Base-by-base conservation (phyloP, 2,797 vertebrate genomes). In the Liasis olivaceus region DNA sequence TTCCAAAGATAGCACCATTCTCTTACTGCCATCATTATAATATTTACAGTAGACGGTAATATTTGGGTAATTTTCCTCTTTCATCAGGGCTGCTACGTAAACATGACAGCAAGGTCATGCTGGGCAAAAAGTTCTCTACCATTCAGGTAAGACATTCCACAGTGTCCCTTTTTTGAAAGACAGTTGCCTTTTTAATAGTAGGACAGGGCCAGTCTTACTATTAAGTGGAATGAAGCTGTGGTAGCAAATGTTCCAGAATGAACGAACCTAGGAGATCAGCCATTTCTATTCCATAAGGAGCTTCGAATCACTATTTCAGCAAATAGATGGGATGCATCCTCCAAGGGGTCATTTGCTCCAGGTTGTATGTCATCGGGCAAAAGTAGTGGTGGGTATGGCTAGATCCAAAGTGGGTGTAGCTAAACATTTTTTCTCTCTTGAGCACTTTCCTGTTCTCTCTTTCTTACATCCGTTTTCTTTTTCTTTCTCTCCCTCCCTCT, bases 51-150 rank as follows among this genome's bases (percentile, higher is more conserved):
- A 84, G 5, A 59, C 84, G 58, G 15, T 60, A 20, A 60, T 51
- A 36, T 6, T 28, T 54, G 22, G 22, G 42, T 31, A 11, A n/a
- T 85, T 54, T 85, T 64, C 42, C 60, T 84, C 54, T 60, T 92
- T 7, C 60, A 89, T 14, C 36, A 12, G 69, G 91, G 28, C 47
- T 84, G 42, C 59, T 31, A 20, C 42, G 22, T 14, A 91, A 12
- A n/a, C 54, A 22, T 28, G 63, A 47, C 0, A 0, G 93, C 91
- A 90, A 58, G 58, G 95, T 95, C 95, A 95, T 93, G 93, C 51
- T 62, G 94, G 96, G 96, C 93, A 97, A 96, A 86, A 85, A 72
- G 87, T 94, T 94, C 91, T 90, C 91, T 90, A 85, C 94, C 95
- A 96, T 95, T 96, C 95, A 95, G 95, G 86, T 93, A 91, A 24